Percentiles rank a stretch among this genome's conserved stretches.
phyloP scores from a whole-genome alignment of 2,888 invertebrate species.

The Cephus pulcher region DNA sequence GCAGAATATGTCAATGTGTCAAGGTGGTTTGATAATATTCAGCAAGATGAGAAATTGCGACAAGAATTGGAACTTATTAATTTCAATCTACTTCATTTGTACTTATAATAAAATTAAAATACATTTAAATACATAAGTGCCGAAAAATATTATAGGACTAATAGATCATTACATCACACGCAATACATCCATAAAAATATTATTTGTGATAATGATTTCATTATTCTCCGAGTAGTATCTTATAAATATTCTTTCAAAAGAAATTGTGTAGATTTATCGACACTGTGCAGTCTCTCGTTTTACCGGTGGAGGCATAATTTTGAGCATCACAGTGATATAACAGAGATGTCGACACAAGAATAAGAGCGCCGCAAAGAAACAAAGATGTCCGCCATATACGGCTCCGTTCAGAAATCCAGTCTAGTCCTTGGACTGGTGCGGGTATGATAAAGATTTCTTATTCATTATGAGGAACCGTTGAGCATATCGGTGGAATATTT shows the following conservation, averaged over 20 bases:
- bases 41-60: conserved; percentile 75
- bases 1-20: conserved; percentile 78
- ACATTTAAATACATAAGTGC: not conserved
- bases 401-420: conserved; percentile 22
- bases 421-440: conserved; percentile 16
- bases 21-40: conserved; percentile 83
- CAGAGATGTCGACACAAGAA: not conserved
- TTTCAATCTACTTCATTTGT: conserved; percentile 62
- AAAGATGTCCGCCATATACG: conserved; percentile 36
- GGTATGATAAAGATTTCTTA: conserved; percentile 12
- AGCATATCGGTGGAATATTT: not conserved
- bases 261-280: not conserved
- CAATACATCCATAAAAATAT: not conserved
- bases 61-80: conserved; percentile 67
- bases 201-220: not conserved
- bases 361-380: conserved; percentile 19
- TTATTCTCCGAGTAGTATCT: not conserved
- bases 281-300: not conserved
- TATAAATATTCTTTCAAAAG: not conserved
- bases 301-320: not conserved
- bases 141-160: not conserved
- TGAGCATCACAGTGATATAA: not conserved
- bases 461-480: conserved; percentile 1
- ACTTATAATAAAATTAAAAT: conserved; percentile 41
- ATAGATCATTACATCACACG: not conserved